Percentiles rank a stretch among this genome's conserved stretches.
Evolutionary conservation across 2,113 vertebrate genomes (phyloP).

Genomic region (Scomber colias): DNA sequence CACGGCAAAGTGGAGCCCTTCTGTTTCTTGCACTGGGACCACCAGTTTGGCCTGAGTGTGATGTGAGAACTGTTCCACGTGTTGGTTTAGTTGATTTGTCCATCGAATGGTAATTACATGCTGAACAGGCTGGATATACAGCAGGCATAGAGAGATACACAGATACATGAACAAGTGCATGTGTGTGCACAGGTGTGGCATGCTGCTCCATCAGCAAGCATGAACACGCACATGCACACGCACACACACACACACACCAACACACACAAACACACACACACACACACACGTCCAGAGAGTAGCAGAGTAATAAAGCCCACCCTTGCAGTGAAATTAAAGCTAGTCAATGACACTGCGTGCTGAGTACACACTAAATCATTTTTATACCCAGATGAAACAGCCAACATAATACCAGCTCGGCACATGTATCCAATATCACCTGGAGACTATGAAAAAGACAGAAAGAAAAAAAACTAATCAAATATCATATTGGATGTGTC

Average conservation of each 20-base stretch:
- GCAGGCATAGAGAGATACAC: slow-evolving; percentile 7
- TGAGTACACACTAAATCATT: slow-evolving; percentile 86
- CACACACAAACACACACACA: slow-evolving; percentile 27
- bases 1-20: slow-evolving; percentile 70
- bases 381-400: slow-evolving; percentile 85
- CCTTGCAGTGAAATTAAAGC: slow-evolving; percentile 82
- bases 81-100: slow-evolving; percentile 41
- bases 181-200: slow-evolving; percentile 24
- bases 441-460: slow-evolving; percentile 64
- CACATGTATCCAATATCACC: slow-evolving; percentile 80
- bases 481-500: slow-evolving; percentile 82
- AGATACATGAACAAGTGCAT: slow-evolving; percentile 23
- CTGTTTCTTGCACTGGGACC: slow-evolving; percentile 52
- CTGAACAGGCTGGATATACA: slow-evolving; percentile 30
- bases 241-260: slow-evolving; percentile 32
- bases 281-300: slow-evolving; percentile 39
- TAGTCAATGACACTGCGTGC: slow-evolving; percentile 82
- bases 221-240: slow-evolving; percentile 35
- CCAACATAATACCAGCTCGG: slow-evolving; percentile 77
- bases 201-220: slow-evolving; percentile 12
- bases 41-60: slow-evolving; percentile 38
- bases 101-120: slow-evolving; percentile 45
- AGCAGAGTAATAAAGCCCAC: slow-evolving; percentile 79
- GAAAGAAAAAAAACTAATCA: slow-evolving; percentile 72
- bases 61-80: slow-evolving; percentile 13